Base-by-base conservation (phyloP, 2,888 invertebrate species). In the Syrista parreyssii region DNA sequence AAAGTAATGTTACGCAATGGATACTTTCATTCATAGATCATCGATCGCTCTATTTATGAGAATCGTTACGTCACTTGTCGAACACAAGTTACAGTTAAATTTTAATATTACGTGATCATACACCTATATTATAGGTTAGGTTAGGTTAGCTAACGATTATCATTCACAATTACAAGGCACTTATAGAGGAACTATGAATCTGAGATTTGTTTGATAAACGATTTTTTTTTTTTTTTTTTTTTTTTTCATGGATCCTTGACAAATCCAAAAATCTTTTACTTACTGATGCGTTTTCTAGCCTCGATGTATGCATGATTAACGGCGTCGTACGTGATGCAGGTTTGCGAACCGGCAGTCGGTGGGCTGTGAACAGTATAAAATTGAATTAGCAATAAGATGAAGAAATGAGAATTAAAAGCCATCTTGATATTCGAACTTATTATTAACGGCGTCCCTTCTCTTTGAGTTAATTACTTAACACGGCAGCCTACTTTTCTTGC, bases 281-380 rank as follows among this genome's bases (percentile, higher is more conserved):
- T 93, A 97, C 97, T 94, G 88, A 97, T 96, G 92, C 97, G 94
- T 91, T 97, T 96, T 87, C 97, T 94, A 75, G 97, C 97, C 90
- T 97, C 96, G 83, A 96, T 92, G 92, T 97, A 97, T 73, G 97
- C 97, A 86, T 96, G 95, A 92, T 97, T 97, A 80, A 97, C 94
- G 76, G 97, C 97, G 87, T 97, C 97, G 90, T 96, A 97, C 9
- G 97, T 97, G 90, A 97, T 97, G 92, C 97, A 98, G 80, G 96
- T 95, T 82, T 95, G 94, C 75, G 95, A 94, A 85, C 94, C 95
- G 87, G 83, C 82, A 4, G 86, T 78, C 71, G 88, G 76, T 36
- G 90, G 86, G 81, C 95, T 96, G 93, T 11, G 79, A 82, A 78
- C 76, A 71, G 6, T 32, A 30, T 23, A 31, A 30, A 30, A 78